Evolutionary conservation across 2,888 invertebrate genomes (phyloP), one percentile per base, ranked within the genome.

Genomic region (Caenorhabditis sinica): DNA sequence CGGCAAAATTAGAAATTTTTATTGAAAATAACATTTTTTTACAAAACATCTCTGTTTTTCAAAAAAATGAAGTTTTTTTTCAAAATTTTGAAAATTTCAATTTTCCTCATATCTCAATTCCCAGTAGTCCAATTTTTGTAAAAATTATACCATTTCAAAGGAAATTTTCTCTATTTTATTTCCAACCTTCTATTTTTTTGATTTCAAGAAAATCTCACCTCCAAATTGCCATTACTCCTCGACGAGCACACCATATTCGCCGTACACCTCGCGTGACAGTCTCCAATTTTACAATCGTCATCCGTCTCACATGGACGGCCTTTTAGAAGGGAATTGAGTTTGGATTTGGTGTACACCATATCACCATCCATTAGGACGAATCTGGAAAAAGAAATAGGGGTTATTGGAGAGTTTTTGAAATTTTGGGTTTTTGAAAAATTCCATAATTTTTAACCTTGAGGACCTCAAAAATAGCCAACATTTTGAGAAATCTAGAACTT

Each of bases 321-420:
- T 53, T 87, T 86, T 51, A 93, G 69, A 51, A 92, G 66, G 13
- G 85, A 63, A 30, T 88, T 82, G 60, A 93, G 82, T 53, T 89
- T 86, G 6, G 91, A 89, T 71, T 92, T 89, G 2, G 93, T 93
- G 87, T 89, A 93, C 23, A 93, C 84, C 85, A 90, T 89, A 69
- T 93, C 93, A 6, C 90, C 90, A 76, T 93, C 93, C 91, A 93
- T 92, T 20, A 92, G 72, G 23, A 92, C 88, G 82, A 92, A 92
- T 79, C 91, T 91, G 60, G 28, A 85, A 72, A 13, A 20, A 20
- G 20, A 33, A 28, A 33, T 4, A 6, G 4, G 4, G 33, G 20
- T 5, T 20, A 51, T 13, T 45, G 3, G 13, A 45, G n/a, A 33
- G 13, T 56, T 72, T 63, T 63, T 36, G 13, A 63, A 63, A 63